Evolutionary conservation across 2,888 invertebrate genomes (phyloP), one percentile per base, ranked within the genome.

Genomic region (Drosophila paramelanica): DNA sequence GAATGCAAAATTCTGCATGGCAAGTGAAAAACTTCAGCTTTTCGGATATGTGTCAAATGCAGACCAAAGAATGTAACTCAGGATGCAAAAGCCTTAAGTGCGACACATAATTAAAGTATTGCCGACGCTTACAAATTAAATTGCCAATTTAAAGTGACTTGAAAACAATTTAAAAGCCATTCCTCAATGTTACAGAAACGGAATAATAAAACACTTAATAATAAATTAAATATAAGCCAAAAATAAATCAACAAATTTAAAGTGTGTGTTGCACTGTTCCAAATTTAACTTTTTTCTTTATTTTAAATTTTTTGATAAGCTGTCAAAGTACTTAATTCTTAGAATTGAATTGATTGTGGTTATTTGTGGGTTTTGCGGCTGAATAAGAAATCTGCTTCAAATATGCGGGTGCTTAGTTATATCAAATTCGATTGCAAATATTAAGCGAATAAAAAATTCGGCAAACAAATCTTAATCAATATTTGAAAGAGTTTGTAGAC

Each of bases 31-130:
- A 64, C 60, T 72, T 70, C 59, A 46, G 61, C 57, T 59, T 45
- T 58, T 52, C 7, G 61, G 66, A 76, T 73, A 76, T 73, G 76
- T 77, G 76, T 76, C 76, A 76, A 66, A 62, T 59, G 61, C 76
- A 75, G 67, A 46, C 47, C 47, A 55, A 61, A 39, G 55, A 70
- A 60, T 66, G 52, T 13, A 46, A 5, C 20, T 17, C 52, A 73
- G 73, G 73, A 73, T 64, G 73, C 68, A 68, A 45, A 52, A 39
- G 51, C 27, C 67, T 47, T 62, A 73, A 70, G 55, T 57, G 31
- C 66, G 58, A 62, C 62, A 71, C 47, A 64, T 43, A 61, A 75
- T 75, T 55, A 55, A 58, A 70, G 52, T 27, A 57, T 41, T 27
- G 27, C 8, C 27, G 27, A 27, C 27, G 23, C 7, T 23, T 23